Evolutionary conservation across 2,888 invertebrate genomes (phyloP).

Genomic region (Salpingus planirostris): DNA sequence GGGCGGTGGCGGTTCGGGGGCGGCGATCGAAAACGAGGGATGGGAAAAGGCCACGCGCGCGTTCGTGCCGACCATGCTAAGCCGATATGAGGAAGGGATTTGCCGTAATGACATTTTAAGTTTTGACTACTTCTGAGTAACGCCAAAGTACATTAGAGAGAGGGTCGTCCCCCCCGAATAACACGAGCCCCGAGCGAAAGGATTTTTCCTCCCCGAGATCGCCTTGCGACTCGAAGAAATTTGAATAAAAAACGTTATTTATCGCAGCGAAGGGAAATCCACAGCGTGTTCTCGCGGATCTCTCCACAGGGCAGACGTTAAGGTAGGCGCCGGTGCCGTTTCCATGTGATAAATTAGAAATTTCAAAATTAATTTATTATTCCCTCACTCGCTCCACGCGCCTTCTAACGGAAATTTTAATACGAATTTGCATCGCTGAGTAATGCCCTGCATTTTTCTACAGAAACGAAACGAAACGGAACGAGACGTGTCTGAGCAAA

Average conservation of each 20-base stretch:
- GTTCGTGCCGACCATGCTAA: constrained; percentile 31
- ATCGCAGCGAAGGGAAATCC: constrained; percentile 10
- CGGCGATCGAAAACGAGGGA: constrained; percentile 15
- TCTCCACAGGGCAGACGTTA: too few species aligned
- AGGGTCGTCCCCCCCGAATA: too few species aligned
- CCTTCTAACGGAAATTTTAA: constrained; percentile 18
- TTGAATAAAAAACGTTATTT: constrained; percentile 14
- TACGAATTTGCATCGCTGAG: constrained; percentile 21
- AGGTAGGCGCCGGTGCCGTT: constrained; percentile 9
- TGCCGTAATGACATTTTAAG: constrained; percentile 32
- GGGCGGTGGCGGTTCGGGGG: constrained; percentile 1
- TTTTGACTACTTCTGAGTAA: constrained; percentile 27
- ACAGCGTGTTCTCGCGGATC: constrained; percentile 2
- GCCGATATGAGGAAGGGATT: constrained; percentile 27
- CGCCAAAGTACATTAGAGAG: constrained; percentile 22
- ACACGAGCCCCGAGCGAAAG: too few species aligned
- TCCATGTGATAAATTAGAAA: constrained; percentile 21
- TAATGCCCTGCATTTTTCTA: constrained; percentile 17
- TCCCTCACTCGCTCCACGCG: constrained; percentile 14
- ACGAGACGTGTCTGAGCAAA: too few species aligned
- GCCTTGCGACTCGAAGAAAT: constrained; percentile 5
- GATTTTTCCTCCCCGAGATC: not conserved
- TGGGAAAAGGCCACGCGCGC: constrained; percentile 20
- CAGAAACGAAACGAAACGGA: too few species aligned
- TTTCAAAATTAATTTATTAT: constrained; percentile 20